Evolutionary conservation across 1,140 invertebrate species (phyloP), one percentile per base, ranked within the genome.

Genomic region (Elysia chlorotica): DNA sequence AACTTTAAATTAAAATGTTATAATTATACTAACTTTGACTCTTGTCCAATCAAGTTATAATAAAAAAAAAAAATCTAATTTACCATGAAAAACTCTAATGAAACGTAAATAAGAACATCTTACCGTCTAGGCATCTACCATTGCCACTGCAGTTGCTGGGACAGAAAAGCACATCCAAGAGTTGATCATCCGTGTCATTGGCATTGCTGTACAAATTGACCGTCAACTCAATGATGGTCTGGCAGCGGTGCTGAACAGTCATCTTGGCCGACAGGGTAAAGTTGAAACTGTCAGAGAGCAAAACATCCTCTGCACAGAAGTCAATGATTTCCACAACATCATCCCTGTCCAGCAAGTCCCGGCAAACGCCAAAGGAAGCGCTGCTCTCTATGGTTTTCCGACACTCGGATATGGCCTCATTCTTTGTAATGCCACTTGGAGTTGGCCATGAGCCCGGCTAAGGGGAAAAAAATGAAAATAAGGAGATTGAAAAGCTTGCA

Each of bases 301-400:
- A 63, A 6, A 79, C 59, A 74, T 82, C 81, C 65, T 71, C 57
- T 19, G 78, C 74, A 74, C 79, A 80, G n/a, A 31, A 65, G 21
- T 79, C 78, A 23, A 80, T 70, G 31, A 59, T 73, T 3, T 54
- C 67, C 0, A 56, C 67, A 23, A 80, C 57, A 35, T 75, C 54
- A 2, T 76, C 73, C 14, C 54, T 41, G 21, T 59, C 57, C 17
- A 74, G 38, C n/a, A 78, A 23, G 28, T 25, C 65, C 21, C 56
- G 30, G 62, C 81, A 82, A 0, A 33, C 35, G 21, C 37, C 59
- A 17, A 65, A 65, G 17, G 63, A 63, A 36, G 53, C 31, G 25
- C 73, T 61, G 0, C 25, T 56, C 19, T 67, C 63, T 14, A 82
- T 76, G 14, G 53, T 35, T 19, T 21, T 37, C 38, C 62, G 65